Conservation (phyloP, 2,888 invertebrate species). For the Coremacera marginata region DNA sequence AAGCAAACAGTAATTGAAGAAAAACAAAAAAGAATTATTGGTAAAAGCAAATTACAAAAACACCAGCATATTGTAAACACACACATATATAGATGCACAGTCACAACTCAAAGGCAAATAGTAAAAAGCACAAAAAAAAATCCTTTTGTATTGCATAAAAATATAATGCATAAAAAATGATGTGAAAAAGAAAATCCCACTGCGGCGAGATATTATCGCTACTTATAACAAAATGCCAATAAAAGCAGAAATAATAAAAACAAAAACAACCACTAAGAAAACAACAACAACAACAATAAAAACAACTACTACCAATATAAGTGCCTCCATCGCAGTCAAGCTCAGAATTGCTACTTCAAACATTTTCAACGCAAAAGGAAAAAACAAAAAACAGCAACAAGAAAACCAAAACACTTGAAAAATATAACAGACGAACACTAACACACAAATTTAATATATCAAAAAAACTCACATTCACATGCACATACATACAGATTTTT, state of each 20-base stretch:
- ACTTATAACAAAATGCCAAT: not conserved
- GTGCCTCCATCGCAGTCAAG: not conserved
- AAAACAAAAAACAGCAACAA: not conserved
- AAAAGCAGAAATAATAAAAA: not conserved
- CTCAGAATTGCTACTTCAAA: not conserved
- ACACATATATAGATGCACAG: not conserved
- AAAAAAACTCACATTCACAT: not conserved
- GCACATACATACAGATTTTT: not conserved
- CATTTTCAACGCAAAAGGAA: not conserved
- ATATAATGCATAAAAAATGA: no score
- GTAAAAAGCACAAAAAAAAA: no score
- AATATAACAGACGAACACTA: not conserved
- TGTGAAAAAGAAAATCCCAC: not conserved
- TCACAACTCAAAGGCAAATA: no score
- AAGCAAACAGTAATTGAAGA: no score
- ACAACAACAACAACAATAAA: not conserved
- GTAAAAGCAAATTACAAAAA: no score
- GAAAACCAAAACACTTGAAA: not conserved
- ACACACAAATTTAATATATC: not conserved
- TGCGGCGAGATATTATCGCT: constrained; percentile 9
- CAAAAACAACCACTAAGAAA: not conserved
- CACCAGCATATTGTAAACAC: no score
- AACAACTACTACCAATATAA: not conserved
- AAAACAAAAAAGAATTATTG: no score
- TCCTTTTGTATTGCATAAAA: no score